Base-by-base conservation (phyloP, 2,797 vertebrate species). In the Euthynnus affinis region DNA sequence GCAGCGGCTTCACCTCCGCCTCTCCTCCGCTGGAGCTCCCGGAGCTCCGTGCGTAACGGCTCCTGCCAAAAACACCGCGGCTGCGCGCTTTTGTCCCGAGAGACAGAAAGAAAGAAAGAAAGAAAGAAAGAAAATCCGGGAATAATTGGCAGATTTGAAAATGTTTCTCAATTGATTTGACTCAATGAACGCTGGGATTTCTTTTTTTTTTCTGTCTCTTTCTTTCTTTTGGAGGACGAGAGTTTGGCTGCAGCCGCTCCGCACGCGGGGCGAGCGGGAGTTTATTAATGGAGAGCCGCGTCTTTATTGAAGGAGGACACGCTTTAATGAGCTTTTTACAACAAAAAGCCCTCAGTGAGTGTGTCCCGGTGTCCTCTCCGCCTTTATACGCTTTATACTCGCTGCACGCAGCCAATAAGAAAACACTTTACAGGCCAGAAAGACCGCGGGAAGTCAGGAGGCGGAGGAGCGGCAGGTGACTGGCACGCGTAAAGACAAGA, bases 311-410 rank as follows among this genome's bases (percentile, higher is more conserved):
- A 92, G 63, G 77, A 53, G 78, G 87, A 91, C 80, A 85, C 96
- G 94, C 95, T 96, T 96, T 96, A 97, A 97, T 96, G 96, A 96
- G 96, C 96, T 95, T 94, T 94, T 83, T 89, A 90, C 95, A 95
- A 85, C 80, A 82, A 96, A 95, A 88, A 92, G 82, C 89, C 86
- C 93, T 93, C 94, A 69, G 75, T 63, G 66, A 96, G 95, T 95
- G 94, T 93, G 95, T 94, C 95, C 80, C 82, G 62, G 58, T 80
- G 76, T 84, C 70, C 84, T 68, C 78, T 56, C 27, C 18, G 69
- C 72, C 74, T 78, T 63, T 61, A 59, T 56, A 14, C 67, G 46
- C 46, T 48, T 48, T 48, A 48, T 18, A 6, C 46, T 9, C 64
- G 13, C 71, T 62, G 34, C 4, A 32, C 13, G 25, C 61, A 53